A percentile compares a stretch with the other conserved stretches of the same genome.
Conservation (phyloP, 1,140 invertebrate species). For the Pseudobourletiella spinata region DNA sequence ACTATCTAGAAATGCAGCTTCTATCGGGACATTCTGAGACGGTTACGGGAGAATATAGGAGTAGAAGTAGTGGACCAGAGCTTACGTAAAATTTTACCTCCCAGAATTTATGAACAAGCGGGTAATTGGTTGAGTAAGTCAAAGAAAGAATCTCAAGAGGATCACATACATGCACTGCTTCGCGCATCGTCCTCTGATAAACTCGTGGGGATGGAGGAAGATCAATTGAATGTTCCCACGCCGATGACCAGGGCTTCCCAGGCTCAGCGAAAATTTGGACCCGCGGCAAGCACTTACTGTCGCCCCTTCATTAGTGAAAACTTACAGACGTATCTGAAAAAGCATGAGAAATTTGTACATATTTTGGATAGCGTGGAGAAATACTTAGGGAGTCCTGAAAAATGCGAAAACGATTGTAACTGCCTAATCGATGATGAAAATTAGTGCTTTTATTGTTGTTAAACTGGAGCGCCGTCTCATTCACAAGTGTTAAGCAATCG, state of each 20-base stretch:
- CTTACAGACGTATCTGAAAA: neutral
- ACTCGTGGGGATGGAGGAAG: neutral
- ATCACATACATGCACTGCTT: neutral
- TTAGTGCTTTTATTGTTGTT: no score
- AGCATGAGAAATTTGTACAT: conserved; percentile 1
- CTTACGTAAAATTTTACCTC: neutral
- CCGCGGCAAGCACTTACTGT: neutral
- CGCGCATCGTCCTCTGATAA: neutral
- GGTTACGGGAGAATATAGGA: neutral
- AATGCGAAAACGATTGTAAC: no score
- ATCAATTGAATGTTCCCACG: neutral
- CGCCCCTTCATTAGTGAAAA: neutral
- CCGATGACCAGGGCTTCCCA: neutral
- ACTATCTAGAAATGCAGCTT: conserved; percentile 1
- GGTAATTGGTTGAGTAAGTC: neutral
- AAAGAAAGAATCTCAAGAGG: neutral
- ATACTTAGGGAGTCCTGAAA: no score
- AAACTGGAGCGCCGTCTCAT: no score
- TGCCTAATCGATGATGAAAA: no score
- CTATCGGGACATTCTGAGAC: neutral
- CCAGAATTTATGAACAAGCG: neutral
- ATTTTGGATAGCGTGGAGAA: conserved; percentile 1
- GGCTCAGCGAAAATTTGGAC: neutral
- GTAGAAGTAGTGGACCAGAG: neutral
- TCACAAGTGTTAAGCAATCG: no score